These are phyloP conservation scores for Gadopsis marmoratus DNA, from an alignment of 2,797 vertebrate genomes.

Conservation along the genomic window DNA sequence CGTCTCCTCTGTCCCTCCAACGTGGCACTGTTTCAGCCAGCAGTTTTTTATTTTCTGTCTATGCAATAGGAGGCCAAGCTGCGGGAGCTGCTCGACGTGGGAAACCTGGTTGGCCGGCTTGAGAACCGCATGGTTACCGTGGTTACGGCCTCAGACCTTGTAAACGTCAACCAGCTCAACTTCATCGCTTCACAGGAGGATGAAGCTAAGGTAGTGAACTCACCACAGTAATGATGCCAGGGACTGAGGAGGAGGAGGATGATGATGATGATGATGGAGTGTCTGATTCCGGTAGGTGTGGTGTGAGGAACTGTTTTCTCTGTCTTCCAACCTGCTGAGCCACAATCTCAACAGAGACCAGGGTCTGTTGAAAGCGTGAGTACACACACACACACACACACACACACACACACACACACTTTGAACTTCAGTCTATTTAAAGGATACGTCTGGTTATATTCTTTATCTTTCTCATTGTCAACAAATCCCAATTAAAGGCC, in stretches of 20 bases:
- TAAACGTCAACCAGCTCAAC: slow-evolving; percentile 96
- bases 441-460: background rate
- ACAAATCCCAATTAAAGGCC: background rate
- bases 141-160: slow-evolving; percentile 94
- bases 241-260: slow-evolving; percentile 1
- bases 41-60: slow-evolving; percentile 21
- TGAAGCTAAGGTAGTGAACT: slow-evolving; percentile 91
- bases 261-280: slow-evolving; percentile 16
- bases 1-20: background rate
- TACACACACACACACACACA: slow-evolving; percentile 47
- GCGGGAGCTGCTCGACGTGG: slow-evolving; percentile 94
- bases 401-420: slow-evolving; percentile 12
- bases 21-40: background rate
- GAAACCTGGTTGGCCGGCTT: slow-evolving; percentile 92
- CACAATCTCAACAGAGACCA: slow-evolving; percentile 96
- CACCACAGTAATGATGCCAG: background rate
- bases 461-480: background rate
- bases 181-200: slow-evolving; percentile 97
- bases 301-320: slow-evolving; percentile 95
- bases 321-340: slow-evolving; percentile 96
- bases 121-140: slow-evolving; percentile 97
- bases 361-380: slow-evolving; percentile 98
- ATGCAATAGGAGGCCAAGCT: slow-evolving; percentile 93
- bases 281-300: slow-evolving; percentile 87
- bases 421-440: background rate